phyloP scores from a whole-genome alignment of 1,140 invertebrate genomes.

The Acromyrmex heyeri region DNA sequence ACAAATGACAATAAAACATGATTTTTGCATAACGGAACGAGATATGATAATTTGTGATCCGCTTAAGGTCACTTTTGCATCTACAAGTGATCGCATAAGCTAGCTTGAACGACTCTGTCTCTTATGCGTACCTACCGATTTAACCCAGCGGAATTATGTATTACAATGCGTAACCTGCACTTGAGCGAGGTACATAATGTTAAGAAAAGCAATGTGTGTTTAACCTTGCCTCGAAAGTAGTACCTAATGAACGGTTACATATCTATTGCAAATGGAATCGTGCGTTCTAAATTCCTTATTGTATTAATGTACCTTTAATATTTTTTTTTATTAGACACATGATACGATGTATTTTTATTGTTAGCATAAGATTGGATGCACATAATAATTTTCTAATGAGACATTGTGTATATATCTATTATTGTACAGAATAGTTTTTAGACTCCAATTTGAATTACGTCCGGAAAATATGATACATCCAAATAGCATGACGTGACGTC shows the following conservation, averaged over 20 bases:
- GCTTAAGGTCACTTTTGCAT: not conserved
- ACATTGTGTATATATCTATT: not conserved
- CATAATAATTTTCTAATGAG: slow-evolving; percentile 25
- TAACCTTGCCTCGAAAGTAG: not conserved
- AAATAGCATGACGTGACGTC: not conserved
- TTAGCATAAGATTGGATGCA: not conserved
- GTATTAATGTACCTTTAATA: not conserved
- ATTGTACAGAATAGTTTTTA: slow-evolving; percentile 10
- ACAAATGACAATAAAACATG: not conserved
- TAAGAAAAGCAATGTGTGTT: slow-evolving; percentile 34
- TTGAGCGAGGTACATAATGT: slow-evolving; percentile 25
- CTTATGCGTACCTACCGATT: not conserved
- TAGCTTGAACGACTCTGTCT: slow-evolving; percentile 1
- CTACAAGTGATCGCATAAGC: slow-evolving; percentile 29
- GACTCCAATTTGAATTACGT: not conserved
- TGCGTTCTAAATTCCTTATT: not conserved
- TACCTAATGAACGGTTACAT: not conserved
- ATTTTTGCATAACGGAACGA: slow-evolving; percentile 9
- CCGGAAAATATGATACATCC: not conserved
- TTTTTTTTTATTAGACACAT: not conserved
- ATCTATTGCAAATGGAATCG: not conserved
- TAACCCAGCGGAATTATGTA: slow-evolving; percentile 1
- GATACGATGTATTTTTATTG: not conserved
- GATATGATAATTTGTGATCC: slow-evolving; percentile 22
- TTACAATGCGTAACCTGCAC: not conserved